These are phyloP conservation scores for Pristionchus mayeri DNA, from an alignment of 2,888 invertebrate genomes.

Conservation along the genomic window DNA sequence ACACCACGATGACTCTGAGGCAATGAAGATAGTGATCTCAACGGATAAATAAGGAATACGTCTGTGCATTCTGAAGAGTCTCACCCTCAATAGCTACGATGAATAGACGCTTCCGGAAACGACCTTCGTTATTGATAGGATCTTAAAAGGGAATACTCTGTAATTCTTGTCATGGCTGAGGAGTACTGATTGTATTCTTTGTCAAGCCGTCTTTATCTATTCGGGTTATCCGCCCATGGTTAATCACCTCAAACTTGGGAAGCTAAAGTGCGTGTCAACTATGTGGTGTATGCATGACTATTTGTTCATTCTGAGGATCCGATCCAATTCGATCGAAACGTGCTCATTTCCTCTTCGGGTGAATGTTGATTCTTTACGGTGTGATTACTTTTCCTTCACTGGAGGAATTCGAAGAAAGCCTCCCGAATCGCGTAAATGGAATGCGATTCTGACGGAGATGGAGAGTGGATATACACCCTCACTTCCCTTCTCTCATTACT, in stretches of 20 bases:
- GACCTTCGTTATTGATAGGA: too few relatives aligned
- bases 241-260: too few relatives aligned
- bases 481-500: not conserved
- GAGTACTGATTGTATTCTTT: too few relatives aligned
- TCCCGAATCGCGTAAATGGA: constrained; percentile 4
- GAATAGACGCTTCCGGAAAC: too few relatives aligned
- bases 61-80: not conserved
- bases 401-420: not conserved
- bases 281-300: too few relatives aligned
- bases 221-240: too few relatives aligned
- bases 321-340: not conserved
- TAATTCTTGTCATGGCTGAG: too few relatives aligned
- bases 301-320: not conserved
- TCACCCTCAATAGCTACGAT: not conserved
- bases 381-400: not conserved
- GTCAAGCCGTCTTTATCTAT: too few relatives aligned
- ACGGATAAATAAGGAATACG: constrained; percentile 29
- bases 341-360: not conserved
- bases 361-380: constrained; percentile 3
- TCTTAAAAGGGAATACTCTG: too few relatives aligned
- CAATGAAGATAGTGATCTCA: constrained; percentile 11
- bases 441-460: constrained; percentile 21
- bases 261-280: too few relatives aligned
- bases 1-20: not conserved
- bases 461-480: constrained; percentile 10